Percentiles rank a stretch among this genome's conserved stretches.
These are phyloP conservation scores for Camptogramma bilineatum DNA, from an alignment of 2,888 invertebrate species.

Conservation along the genomic window DNA sequence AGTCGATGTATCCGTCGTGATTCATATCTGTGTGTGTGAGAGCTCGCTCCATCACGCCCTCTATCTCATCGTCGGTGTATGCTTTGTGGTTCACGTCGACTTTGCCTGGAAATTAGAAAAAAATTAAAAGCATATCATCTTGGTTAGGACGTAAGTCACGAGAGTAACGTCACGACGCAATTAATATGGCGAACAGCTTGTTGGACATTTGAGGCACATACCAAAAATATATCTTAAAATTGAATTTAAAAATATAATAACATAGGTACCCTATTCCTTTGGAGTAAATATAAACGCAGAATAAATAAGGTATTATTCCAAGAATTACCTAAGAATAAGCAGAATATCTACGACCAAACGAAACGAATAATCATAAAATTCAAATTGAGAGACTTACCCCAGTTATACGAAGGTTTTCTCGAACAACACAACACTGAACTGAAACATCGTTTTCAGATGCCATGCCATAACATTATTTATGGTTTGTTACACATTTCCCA, in stretches of 20 bases:
- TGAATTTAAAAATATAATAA: no score
- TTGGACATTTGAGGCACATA: no score
- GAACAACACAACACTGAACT: constrained; percentile 20
- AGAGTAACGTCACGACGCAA: no score
- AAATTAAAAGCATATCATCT: constrained; percentile 15
- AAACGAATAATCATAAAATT: no score
- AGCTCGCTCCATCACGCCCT: constrained; percentile 86
- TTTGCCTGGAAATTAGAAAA: constrained; percentile 63
- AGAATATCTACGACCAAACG: no score
- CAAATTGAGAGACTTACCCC: constrained; percentile 59
- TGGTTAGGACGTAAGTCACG: no score
- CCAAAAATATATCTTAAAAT: no score
- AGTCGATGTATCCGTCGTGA: constrained; percentile 90
- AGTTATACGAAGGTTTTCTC: constrained; percentile 54
- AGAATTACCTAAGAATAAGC: no score
- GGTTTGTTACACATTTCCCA: constrained; percentile 8
- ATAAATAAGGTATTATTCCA: no score
- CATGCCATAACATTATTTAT: constrained; percentile 19
- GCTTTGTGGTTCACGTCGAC: constrained; percentile 62
- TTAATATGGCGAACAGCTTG: no score
- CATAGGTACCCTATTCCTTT: no score
- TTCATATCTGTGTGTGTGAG: constrained; percentile 88
- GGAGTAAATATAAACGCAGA: no score
- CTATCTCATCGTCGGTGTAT: constrained; percentile 84
- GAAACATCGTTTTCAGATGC: constrained; percentile 40